Evolutionary conservation across 2,113 vertebrate genomes (phyloP).

Genomic region (Indri indri): DNA sequence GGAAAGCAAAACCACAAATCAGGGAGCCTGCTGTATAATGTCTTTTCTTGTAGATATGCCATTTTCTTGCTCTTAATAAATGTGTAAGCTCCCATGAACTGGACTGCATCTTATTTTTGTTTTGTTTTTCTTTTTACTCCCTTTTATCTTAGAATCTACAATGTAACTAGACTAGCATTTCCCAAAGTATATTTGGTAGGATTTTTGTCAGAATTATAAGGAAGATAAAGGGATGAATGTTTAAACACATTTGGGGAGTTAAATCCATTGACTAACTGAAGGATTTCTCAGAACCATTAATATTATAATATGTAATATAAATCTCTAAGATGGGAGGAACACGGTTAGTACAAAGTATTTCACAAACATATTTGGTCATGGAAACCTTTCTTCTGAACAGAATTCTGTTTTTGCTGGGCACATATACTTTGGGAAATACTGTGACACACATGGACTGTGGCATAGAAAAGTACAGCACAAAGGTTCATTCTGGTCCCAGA

Average conservation of each 20-base stretch:
- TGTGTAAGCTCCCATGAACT: neutral
- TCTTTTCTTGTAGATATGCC: neutral
- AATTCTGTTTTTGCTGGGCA: neutral
- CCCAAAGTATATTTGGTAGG: neutral
- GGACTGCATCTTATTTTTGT: neutral
- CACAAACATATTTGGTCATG: neutral
- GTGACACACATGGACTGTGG: neutral
- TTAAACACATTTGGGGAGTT: neutral
- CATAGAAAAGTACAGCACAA: neutral
- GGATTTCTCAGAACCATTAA: neutral
- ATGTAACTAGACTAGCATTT: neutral
- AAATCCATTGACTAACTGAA: neutral
- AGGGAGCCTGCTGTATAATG: neutral
- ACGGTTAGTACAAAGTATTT: neutral
- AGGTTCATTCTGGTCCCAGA: neutral
- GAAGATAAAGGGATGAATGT: neutral
- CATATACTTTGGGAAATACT: neutral
- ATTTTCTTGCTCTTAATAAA: constrained; percentile 15
- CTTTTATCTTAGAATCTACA: neutral
- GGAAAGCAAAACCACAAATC: neutral
- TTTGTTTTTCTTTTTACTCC: neutral
- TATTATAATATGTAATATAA: neutral
- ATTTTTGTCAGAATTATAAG: neutral
- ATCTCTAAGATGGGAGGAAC: neutral
- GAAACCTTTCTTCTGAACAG: neutral